These are phyloP conservation scores for Ophion ellenae DNA, from an alignment of 2,888 invertebrate genomes.

Conservation along the genomic window DNA sequence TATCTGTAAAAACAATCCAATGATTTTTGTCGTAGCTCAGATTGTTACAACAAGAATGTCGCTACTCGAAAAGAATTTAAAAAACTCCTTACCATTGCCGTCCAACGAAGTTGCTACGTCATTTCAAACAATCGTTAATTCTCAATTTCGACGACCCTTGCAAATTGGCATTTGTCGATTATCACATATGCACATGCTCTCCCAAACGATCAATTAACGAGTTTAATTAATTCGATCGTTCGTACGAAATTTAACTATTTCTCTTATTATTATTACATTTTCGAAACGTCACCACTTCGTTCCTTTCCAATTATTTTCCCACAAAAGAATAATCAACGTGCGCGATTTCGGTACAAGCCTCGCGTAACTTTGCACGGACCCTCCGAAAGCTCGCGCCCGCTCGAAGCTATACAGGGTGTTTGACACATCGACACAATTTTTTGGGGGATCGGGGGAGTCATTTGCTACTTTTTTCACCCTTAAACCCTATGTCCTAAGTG, in stretches of 20 bases:
- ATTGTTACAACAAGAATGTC: not conserved
- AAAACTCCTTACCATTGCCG: not conserved
- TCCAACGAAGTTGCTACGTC: not conserved
- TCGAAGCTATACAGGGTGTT: not conserved
- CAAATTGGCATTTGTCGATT: not conserved
- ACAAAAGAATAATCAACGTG: not conserved
- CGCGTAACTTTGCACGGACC: not conserved
- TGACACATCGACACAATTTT: too few relatives aligned
- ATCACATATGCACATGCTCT: not conserved
- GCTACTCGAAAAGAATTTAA: not conserved
- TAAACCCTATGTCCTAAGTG: too few relatives aligned
- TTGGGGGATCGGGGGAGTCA: too few relatives aligned
- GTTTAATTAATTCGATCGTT: constrained; percentile 7
- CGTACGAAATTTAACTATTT: not conserved
- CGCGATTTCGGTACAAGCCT: not conserved
- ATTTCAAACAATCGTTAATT: not conserved
- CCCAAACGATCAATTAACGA: not conserved
- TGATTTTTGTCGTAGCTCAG: not conserved
- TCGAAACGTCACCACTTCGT: too few relatives aligned
- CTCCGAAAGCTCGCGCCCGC: not conserved
- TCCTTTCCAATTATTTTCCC: constrained; percentile 1
- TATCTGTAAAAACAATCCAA: too few relatives aligned
- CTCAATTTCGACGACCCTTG: not conserved
- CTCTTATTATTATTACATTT: not conserved
- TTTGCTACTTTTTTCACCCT: too few relatives aligned